These are phyloP conservation scores for Cyprinodon diabolis DNA, from an alignment of 2,797 vertebrate species.

Conservation along the genomic window DNA sequence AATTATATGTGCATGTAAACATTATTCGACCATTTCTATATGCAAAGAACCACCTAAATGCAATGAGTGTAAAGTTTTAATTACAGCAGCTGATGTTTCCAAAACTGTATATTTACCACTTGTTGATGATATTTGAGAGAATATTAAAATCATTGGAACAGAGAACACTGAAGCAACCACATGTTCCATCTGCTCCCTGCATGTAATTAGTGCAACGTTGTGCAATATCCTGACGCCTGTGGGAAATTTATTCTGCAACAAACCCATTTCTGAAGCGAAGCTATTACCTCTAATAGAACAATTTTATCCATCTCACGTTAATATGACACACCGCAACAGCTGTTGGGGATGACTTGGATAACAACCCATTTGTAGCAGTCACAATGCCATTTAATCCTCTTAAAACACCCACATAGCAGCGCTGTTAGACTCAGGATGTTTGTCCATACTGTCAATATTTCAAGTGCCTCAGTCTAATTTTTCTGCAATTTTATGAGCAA, in stretches of 20 bases:
- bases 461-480: background rate
- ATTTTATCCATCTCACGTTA: conserved; percentile 52
- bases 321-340: conserved; percentile 35
- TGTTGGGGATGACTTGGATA: conserved; percentile 36
- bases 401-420: conserved; percentile 20
- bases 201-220: conserved; percentile 33
- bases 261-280: conserved; percentile 46
- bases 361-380: conserved; percentile 10
- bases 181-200: conserved; percentile 30
- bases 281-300: conserved; percentile 44
- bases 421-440: conserved; percentile 18
- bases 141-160: conserved; percentile 37
- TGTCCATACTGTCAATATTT: background rate
- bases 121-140: conserved; percentile 35
- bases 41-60: conserved; percentile 20
- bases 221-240: conserved; percentile 51
- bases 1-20: background rate
- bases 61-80: background rate
- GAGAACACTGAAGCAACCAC: conserved; percentile 28
- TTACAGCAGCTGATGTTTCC: conserved; percentile 13
- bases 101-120: conserved; percentile 30
- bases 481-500: background rate
- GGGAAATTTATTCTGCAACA: conserved; percentile 54
- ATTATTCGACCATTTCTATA: background rate
- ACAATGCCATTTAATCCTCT: conserved; percentile 8